Conservation (phyloP, 2,113 vertebrate species). For the Nestor notabilis region DNA sequence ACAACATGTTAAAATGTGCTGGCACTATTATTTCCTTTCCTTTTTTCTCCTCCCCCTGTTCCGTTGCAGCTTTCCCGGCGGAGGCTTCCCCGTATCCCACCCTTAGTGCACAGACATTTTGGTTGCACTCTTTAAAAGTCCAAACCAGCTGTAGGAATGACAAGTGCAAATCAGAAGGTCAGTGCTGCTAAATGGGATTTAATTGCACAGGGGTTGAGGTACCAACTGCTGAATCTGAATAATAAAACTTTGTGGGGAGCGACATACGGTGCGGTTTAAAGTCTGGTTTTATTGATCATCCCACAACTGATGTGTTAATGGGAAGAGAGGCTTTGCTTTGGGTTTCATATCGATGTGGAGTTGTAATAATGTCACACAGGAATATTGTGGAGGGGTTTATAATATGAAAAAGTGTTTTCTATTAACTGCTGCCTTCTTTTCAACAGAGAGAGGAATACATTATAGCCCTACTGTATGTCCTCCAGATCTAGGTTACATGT, state of each 20-base stretch:
- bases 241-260: slow-evolving; percentile 50
- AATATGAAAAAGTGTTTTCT: neutral
- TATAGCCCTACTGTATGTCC: neutral
- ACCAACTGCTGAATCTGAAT: slow-evolving; percentile 16
- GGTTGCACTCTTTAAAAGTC: slow-evolving; percentile 14
- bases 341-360: neutral
- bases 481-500: slow-evolving; percentile 55
- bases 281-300: slow-evolving; percentile 30
- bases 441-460: neutral
- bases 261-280: slow-evolving; percentile 40
- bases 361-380: slow-evolving; percentile 37
- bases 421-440: neutral
- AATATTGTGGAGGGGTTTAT: neutral
- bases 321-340: neutral
- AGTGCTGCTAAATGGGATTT: slow-evolving; percentile 45
- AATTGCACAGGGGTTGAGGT: slow-evolving; percentile 44
- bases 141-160: slow-evolving; percentile 49
- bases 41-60: neutral
- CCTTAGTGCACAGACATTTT: neutral
- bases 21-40: neutral
- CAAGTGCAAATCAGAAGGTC: slow-evolving; percentile 6
- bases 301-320: slow-evolving; percentile 25
- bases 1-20: slow-evolving; percentile 57
- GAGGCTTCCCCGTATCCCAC: neutral
- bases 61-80: neutral